phyloP scores from a whole-genome alignment of 2,113 vertebrate species.

The Rhinolophus ferrumequinum region DNA sequence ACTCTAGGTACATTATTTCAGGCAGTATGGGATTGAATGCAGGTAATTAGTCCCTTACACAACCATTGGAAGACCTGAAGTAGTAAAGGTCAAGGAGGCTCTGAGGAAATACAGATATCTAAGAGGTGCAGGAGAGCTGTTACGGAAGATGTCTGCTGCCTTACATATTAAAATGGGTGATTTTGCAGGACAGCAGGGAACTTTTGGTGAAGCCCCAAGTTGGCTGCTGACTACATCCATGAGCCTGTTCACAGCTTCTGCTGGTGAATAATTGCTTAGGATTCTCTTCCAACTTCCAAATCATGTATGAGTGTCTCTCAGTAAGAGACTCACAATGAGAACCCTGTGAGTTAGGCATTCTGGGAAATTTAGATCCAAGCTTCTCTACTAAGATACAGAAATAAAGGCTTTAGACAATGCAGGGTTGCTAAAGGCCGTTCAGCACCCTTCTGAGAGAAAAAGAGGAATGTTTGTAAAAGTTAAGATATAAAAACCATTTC shows the following conservation, averaged over 20 bases:
- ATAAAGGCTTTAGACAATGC: not conserved
- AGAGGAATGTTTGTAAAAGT: not conserved
- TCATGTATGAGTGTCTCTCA: not conserved
- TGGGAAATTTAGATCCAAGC: not conserved
- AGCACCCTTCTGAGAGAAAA: not conserved
- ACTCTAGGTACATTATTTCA: not conserved
- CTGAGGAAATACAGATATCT: not conserved
- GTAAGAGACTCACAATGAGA: not conserved
- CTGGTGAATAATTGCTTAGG: not conserved
- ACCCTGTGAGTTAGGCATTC: not conserved
- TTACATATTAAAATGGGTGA: not conserved
- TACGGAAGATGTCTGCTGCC: not conserved
- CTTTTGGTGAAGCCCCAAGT: not conserved
- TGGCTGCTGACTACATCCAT: not conserved
- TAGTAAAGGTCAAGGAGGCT: not conserved
- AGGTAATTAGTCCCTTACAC: not conserved
- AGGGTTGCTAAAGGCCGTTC: not conserved
- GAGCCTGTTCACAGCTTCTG: not conserved
- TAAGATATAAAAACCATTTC: not conserved
- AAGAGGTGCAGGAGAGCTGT: not conserved
- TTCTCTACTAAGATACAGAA: not conserved
- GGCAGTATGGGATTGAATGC: not conserved
- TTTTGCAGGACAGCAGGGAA: not conserved
- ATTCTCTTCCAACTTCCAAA: constrained; percentile 1
- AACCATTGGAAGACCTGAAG: too few species aligned